Conservation (phyloP, 35 echinoderm and acorn worm species). For the Apostichopus japonicus region DNA sequence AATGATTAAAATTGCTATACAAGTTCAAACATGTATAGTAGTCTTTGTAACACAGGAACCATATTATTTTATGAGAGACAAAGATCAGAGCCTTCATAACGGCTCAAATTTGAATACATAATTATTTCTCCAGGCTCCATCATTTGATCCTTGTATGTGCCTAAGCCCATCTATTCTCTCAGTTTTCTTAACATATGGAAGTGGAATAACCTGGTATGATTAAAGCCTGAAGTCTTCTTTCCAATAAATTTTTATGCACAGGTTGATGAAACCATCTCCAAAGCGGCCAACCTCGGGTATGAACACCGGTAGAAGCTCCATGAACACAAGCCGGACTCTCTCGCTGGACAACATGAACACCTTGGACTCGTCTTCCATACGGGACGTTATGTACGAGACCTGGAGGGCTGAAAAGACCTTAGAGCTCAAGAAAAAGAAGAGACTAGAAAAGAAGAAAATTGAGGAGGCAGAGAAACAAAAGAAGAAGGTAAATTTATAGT, state of each 20-base stretch:
- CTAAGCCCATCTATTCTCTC: no score
- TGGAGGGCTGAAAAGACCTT: constrained; percentile 71
- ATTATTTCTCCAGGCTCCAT: no score
- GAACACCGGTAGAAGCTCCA: constrained; percentile 6
- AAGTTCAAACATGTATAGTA: no score
- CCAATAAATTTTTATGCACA: neutral
- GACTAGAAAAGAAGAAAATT: constrained; percentile 59
- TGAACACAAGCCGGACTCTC: constrained; percentile 39
- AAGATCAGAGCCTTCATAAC: no score
- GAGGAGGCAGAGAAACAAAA: constrained; percentile 71
- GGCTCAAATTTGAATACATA: no score
- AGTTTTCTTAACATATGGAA: no score
- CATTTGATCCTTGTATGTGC: no score
- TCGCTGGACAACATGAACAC: constrained; percentile 56
- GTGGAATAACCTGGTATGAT: no score
- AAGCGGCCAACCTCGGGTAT: constrained; percentile 59
- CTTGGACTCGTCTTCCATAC: constrained; percentile 70
- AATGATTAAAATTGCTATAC: no score
- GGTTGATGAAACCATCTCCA: constrained; percentile 71
- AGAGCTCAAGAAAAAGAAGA: constrained; percentile 47
- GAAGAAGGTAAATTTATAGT: constrained; percentile 47
- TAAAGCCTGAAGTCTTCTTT: neutral
- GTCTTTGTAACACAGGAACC: no score
- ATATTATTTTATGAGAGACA: no score
- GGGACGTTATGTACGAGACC: constrained; percentile 75